Evolutionary conservation across 1,140 invertebrate genomes (phyloP).

Genomic region (Ganaspis sp.): DNA sequence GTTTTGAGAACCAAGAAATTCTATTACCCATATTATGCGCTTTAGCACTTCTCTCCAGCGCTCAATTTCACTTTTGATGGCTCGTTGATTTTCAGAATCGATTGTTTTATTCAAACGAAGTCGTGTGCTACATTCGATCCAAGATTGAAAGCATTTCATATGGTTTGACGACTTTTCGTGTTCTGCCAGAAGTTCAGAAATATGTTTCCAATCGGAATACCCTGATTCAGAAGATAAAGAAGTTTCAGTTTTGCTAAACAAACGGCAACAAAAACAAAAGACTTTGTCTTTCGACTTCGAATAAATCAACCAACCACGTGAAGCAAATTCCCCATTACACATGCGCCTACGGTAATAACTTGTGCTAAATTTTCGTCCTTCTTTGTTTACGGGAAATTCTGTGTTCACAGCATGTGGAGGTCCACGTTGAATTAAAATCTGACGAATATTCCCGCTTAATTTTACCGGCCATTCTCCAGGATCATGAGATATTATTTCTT

Average conservation of each 20-base stretch:
- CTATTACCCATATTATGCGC: slow-evolving; percentile 49
- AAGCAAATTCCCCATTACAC: not conserved
- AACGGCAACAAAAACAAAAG: slow-evolving; percentile 53
- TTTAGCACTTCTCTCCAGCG: slow-evolving; percentile 50
- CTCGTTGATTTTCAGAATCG: slow-evolving; percentile 42
- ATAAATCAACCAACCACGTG: slow-evolving; percentile 47
- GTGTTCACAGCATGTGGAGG: not conserved
- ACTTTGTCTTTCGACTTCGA: slow-evolving; percentile 39
- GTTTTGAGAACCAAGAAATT: slow-evolving; percentile 51
- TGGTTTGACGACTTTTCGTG: slow-evolving; percentile 44
- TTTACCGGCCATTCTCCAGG: not conserved
- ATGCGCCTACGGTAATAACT: not conserved
- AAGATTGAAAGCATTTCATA: slow-evolving; percentile 37
- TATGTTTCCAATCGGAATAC: slow-evolving; percentile 46
- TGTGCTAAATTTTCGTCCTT: not conserved
- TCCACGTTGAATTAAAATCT: not conserved
- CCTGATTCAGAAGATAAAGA: slow-evolving; percentile 40
- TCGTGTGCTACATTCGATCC: slow-evolving; percentile 43
- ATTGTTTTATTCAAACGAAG: slow-evolving; percentile 43
- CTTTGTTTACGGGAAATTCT: not conserved
- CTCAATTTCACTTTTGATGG: slow-evolving; percentile 48
- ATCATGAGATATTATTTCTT: not conserved
- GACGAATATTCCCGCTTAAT: not conserved
- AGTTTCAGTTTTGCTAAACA: slow-evolving; percentile 41
- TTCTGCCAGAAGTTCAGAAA: slow-evolving; percentile 30